Evolutionary conservation across 2,113 vertebrate genomes (phyloP).

Genomic region (Bubo bubo): DNA sequence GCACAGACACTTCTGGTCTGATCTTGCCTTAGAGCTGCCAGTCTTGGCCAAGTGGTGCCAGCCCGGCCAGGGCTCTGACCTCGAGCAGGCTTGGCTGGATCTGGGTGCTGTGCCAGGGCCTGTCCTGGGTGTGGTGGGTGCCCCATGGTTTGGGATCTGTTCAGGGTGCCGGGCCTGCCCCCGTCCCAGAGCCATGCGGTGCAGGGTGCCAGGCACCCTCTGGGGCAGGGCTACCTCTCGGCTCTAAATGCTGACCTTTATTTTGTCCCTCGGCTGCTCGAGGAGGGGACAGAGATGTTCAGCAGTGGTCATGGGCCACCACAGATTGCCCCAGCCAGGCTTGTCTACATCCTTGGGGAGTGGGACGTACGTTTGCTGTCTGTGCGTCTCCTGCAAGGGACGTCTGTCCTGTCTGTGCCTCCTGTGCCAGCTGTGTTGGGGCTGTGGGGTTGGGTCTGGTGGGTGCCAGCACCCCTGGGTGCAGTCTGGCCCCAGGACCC

Average conservation of each 20-base stretch:
- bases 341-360: not conserved
- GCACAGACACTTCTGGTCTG: not conserved
- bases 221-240: not conserved
- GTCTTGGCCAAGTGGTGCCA: fast-evolving
- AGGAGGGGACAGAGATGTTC: not conserved
- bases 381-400: constrained; percentile 16
- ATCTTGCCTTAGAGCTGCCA: not conserved
- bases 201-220: not conserved
- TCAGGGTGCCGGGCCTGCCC: too few species aligned
- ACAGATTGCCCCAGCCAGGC: not conserved
- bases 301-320: fast-evolving
- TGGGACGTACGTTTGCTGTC: constrained; percentile 3
- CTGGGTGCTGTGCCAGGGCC: not conserved
- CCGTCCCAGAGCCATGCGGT: not conserved
- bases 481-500: not conserved
- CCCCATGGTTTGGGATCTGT: not conserved
- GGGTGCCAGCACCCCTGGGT: not conserved
- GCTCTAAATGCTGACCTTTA: not conserved
- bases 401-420: constrained; percentile 30
- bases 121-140: not conserved
- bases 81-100: not conserved
- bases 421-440: not conserved
- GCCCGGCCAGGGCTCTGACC: not conserved
- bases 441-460: not conserved
- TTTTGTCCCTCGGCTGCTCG: not conserved